Conservation (phyloP, 2,888 invertebrate species). For the Pollenia griseotomentosa region DNA sequence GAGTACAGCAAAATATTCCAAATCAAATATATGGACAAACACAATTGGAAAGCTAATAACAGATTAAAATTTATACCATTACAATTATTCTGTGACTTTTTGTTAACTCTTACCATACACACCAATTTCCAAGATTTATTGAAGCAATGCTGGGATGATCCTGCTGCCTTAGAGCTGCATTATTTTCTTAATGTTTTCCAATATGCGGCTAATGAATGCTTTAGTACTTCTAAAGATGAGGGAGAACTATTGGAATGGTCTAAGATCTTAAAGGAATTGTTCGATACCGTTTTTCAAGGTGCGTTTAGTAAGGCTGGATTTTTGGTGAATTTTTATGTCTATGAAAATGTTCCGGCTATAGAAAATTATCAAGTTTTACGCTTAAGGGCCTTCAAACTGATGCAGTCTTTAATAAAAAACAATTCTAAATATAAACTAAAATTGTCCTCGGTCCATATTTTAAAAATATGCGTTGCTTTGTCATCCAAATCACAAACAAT, state of each 20-base stretch:
- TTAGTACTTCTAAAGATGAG: conserved; percentile 49
- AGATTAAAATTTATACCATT: conserved; percentile 85
- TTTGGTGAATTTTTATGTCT: conserved; percentile 86
- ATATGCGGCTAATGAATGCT: conserved; percentile 74
- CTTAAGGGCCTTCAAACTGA: conserved; percentile 84
- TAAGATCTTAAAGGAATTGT: conserved; percentile 82
- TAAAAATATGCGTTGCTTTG: conserved; percentile 85
- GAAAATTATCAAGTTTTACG: conserved; percentile 85
- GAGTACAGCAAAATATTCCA: conserved; percentile 74
- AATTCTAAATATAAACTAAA: conserved; percentile 71
- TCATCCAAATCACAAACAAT: conserved; percentile 86
- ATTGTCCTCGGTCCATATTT: conserved; percentile 75
- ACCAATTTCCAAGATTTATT: conserved; percentile 80
- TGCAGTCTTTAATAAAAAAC: conserved; percentile 77
- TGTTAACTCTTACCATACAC: conserved; percentile 85
- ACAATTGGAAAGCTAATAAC: conserved; percentile 81
- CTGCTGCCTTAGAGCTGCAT: conserved; percentile 59
- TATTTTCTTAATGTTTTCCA: conserved; percentile 78
- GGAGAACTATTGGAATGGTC: conserved; percentile 78
- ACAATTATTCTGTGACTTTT: conserved; percentile 86
- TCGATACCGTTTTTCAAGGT: conserved; percentile 84
- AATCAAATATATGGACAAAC: conserved; percentile 70
- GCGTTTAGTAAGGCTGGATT: conserved; percentile 85
- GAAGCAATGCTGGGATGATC: conserved; percentile 78
- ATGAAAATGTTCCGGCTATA: conserved; percentile 73